phyloP scores from a whole-genome alignment of 30 jellyfish, hydroid and myxozoan genomes.

The Cassiopea andromeda region DNA sequence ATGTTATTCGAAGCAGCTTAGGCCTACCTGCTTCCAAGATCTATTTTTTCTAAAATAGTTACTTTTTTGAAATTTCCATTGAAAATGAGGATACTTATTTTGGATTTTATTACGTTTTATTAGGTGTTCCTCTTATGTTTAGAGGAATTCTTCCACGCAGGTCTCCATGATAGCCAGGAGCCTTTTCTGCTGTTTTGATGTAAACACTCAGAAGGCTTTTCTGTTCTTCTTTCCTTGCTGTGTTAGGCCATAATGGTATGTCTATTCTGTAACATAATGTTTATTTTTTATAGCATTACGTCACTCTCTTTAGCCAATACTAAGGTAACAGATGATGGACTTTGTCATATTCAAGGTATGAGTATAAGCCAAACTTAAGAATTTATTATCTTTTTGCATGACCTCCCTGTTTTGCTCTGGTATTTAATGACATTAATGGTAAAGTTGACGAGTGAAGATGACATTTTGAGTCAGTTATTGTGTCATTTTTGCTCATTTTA shows the following conservation, averaged over 20 bases:
- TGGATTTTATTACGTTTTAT: too few relatives aligned
- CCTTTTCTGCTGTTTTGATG: background rate
- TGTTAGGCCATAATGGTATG: background rate
- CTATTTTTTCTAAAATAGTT: too few relatives aligned
- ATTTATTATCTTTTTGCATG: too few relatives aligned
- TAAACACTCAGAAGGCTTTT: background rate
- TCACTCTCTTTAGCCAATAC: slow-evolving; percentile 55
- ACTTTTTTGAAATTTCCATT: too few relatives aligned
- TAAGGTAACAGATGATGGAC: slow-evolving; percentile 46
- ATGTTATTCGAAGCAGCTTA: too few relatives aligned
- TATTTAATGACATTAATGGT: too few relatives aligned
- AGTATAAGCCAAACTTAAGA: background rate
- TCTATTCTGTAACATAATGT: background rate
- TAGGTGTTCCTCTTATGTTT: background rate
- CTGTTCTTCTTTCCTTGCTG: background rate
- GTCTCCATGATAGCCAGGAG: background rate
- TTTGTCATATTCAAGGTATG: slow-evolving; percentile 28
- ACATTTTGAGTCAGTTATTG: too few relatives aligned
- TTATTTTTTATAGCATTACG: slow-evolving; percentile 10
- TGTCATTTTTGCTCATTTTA: too few relatives aligned
- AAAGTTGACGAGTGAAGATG: too few relatives aligned
- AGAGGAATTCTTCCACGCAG: background rate
- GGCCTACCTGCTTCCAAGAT: too few relatives aligned
- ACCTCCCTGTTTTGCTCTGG: too few relatives aligned
- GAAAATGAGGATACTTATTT: too few relatives aligned